A percentile compares a stretch with the other conserved stretches of the same genome.
Evolutionary conservation across 2,888 invertebrate species (phyloP).

Genomic region (Subacronicta megacephala): DNA sequence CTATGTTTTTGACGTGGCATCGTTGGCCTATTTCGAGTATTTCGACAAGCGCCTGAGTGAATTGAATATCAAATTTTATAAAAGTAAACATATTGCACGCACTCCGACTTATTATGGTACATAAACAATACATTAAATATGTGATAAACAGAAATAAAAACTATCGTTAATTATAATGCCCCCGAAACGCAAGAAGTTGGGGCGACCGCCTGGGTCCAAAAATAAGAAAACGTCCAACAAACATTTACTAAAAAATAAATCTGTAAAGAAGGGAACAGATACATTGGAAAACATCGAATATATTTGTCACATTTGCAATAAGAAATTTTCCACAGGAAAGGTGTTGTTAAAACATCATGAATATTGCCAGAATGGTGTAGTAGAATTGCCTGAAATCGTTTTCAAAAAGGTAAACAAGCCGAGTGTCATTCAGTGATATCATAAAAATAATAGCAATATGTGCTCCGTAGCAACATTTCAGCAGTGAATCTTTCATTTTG

Average conservation of each 20-base stretch:
- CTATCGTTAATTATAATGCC: slow-evolving; percentile 66
- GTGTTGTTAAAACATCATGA: slow-evolving; percentile 36
- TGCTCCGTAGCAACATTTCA: slow-evolving; percentile 11
- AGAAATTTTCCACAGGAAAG: slow-evolving; percentile 37
- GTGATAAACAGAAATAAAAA: slow-evolving; percentile 50
- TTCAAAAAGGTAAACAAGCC: slow-evolving; percentile 45
- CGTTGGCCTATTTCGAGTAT: too few species aligned
- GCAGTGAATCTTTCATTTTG: too few species aligned
- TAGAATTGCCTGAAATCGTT: slow-evolving; percentile 25
- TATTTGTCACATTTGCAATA: slow-evolving; percentile 41
- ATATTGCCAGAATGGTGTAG: slow-evolving; percentile 20
- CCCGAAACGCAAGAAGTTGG: slow-evolving; percentile 72
- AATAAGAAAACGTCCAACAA: slow-evolving; percentile 57
- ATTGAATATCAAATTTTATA: slow-evolving; percentile 83
- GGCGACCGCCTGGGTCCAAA: slow-evolving; percentile 67
- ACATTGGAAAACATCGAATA: slow-evolving; percentile 12
- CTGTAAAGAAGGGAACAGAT: slow-evolving; percentile 17
- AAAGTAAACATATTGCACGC: slow-evolving; percentile 65
- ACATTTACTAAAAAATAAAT: slow-evolving; percentile 33
- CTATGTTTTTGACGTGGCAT: slow-evolving; percentile 41
- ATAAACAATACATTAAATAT: slow-evolving; percentile 53
- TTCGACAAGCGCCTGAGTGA: slow-evolving; percentile 88
- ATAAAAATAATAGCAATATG: slow-evolving; percentile 24
- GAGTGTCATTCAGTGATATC: slow-evolving; percentile 5
- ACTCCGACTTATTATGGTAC: slow-evolving; percentile 32